Percentiles rank a stretch among this genome's conserved stretches.
These are phyloP conservation scores for Teleogryllus occipitalis DNA, from an alignment of 1,140 invertebrate species.

Conservation along the genomic window DNA sequence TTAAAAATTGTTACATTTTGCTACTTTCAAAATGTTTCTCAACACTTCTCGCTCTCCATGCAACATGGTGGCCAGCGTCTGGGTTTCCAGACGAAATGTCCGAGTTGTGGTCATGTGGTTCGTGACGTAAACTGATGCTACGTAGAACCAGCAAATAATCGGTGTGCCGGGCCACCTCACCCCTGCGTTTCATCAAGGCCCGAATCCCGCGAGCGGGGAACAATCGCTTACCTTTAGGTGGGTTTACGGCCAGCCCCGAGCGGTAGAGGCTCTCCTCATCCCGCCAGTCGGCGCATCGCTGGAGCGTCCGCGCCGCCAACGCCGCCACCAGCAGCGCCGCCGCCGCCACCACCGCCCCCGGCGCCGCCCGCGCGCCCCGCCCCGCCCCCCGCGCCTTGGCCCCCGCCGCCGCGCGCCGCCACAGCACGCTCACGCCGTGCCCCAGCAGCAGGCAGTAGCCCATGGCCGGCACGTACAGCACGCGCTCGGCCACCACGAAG, in stretches of 20 bases:
- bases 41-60: no score
- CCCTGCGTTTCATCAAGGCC: no score
- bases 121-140: no score
- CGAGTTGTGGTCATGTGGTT: no score
- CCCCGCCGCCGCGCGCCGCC: not conserved
- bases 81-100: no score
- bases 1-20: no score
- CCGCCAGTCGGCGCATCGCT: conserved; percentile 81
- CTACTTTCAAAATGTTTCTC: no score
- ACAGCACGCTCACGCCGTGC: conserved; percentile 41
- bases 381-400: not conserved
- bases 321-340: not conserved
- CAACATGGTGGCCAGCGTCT: no score
- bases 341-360: not conserved
- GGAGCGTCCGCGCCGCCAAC: conserved; percentile 51
- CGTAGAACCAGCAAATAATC: no score
- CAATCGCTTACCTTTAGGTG: conserved; percentile 80
- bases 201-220: no score
- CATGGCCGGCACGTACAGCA: conserved; percentile 91
- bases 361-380: not conserved
- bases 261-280: conserved; percentile 88
- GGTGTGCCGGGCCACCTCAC: no score
- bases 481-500: conserved; percentile 91
- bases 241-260: conserved; percentile 84
- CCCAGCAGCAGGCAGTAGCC: conserved; percentile 86